Evolutionary conservation across 2,797 vertebrate genomes (phyloP), one percentile per base, ranked within the genome.

Genomic region (Lophotriccus pileatus): DNA sequence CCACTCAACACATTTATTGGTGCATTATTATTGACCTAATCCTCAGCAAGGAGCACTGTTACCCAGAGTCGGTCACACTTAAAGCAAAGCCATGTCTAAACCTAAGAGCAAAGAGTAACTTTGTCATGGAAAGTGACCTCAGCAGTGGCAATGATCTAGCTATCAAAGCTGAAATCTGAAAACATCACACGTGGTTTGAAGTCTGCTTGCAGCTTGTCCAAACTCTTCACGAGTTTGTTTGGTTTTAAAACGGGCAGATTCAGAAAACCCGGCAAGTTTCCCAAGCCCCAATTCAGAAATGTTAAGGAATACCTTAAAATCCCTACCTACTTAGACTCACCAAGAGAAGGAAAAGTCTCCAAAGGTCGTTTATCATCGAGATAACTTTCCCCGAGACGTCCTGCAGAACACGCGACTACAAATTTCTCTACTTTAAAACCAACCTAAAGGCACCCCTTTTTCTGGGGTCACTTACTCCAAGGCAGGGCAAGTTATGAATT

Each of bases 151-250:
- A 94, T 66, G 50, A 82, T 60, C 63, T 63, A 85, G 64, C 89
- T 93, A 90, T 49, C 59, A 46, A 79, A 93, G 93, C 89, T 84
- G 89, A 96, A 89, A 96, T 87, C 91, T 74, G 67, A 93, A 96
- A 90, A 59, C 67, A 91, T 63, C 87, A 63, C 53, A 52, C 62
- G 82, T 86, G 87, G 94, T 94, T 95, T 87, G 90, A 95, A 96
- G 94, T 95, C 91, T 96, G 94, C 93, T 96, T 97, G 95, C 93
- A 90, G 95, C 81, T 95, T 39, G 70, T 84, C 82, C 16, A 64
- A 90, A 87, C 77, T 93, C 94, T 86, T 89, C 64, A 27, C 14
- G 74, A 74, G 59, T 72, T 60, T 68, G 41, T 59, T 56, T 64
- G 60, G 34, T 90, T 90, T 88, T 79, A 88, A 70, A 94, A 94